Base-by-base conservation (phyloP, 2,888 invertebrate genomes). In the Callimorpha dominula region DNA sequence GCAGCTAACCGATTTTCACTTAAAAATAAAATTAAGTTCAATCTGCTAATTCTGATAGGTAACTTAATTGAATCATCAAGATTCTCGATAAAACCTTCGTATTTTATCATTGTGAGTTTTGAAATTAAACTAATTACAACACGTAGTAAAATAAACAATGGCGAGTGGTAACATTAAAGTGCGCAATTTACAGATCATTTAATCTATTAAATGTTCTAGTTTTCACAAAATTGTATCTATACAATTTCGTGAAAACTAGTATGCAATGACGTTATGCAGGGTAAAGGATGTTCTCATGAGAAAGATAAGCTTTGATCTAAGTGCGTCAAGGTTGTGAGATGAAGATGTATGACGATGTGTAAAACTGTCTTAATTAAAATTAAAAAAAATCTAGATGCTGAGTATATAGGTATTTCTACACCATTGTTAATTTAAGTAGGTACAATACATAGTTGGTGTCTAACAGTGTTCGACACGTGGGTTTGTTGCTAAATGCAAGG, bases 71-170 rank as follows among this genome's bases (percentile, higher is more conserved):
- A 92, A 90, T 89, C 87, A 84, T 90, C 86, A 88, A 93, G 93
- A 93, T 94, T 73, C 52, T 76, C 77, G 92, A 92, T 92, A 91
- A 90, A 70, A 73, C 77, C 78, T 74, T 78, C 71, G 73, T 77
- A 80, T 79, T 75, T 75, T 76, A 78, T 76, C 78, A 77, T 81
- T 70, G 72, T 77, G 73, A 76, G 66, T 88, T 90, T 90, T 85
- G 85, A 89, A 92, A 91, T 87, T 84, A 73, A 79, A 86, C 79
- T 83, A 86, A 85, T 92, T 92, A 86, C 92, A 88, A 90, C 87
- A 90, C 78, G 80, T 82, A 85, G 85, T 92, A 90, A 92, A 83
- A 86, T 87, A 90, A 88, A 95, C 94, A 95, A 95, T 94, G 87
- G 92, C 79, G 85, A 87, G 84, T 84, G 77, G 83, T 82, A 87